Conservation (phyloP, 2,113 vertebrate species). For the Lucifuga dentata region DNA sequence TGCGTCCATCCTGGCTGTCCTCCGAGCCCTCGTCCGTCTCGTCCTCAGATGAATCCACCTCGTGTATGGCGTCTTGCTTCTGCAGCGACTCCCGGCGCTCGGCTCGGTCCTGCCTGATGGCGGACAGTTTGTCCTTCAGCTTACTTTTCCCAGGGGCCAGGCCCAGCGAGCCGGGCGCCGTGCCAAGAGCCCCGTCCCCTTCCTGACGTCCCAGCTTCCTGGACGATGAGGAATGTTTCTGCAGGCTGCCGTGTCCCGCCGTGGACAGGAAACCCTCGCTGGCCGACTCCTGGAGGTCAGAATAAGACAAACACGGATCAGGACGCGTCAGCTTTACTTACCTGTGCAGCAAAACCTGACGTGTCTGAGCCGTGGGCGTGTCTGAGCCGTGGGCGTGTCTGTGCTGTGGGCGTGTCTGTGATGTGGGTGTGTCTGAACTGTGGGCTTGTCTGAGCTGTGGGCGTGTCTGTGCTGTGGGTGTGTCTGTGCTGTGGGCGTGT, state of each 20-base stretch:
- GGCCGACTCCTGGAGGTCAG: conserved; percentile 88
- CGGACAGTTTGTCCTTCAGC: conserved; percentile 85
- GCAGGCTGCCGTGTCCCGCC: conserved; percentile 85
- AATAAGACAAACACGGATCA: conserved; percentile 2
- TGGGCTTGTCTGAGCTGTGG: too few relatives aligned
- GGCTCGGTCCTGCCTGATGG: conserved; percentile 93
- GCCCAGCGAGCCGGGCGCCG: conserved; percentile 65
- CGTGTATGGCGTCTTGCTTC: conserved; percentile 96
- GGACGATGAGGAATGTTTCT: conserved; percentile 81
- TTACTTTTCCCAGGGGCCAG: conserved; percentile 79
- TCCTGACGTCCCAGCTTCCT: conserved; percentile 87
- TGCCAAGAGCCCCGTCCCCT: conserved; percentile 47
- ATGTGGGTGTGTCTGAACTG: too few relatives aligned
- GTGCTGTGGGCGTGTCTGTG: too few relatives aligned
- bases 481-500: too few relatives aligned
- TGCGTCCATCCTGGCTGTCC: conserved; percentile 88
- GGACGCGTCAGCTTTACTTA: too few relatives aligned
- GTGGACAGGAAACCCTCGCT: conserved; percentile 73
- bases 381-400: too few relatives aligned
- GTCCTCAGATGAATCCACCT: conserved; percentile 96
- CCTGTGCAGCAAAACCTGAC: too few relatives aligned
- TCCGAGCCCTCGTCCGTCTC: conserved; percentile 93
- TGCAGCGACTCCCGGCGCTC: conserved; percentile 94
- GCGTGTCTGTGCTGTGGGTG: too few relatives aligned
- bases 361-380: too few relatives aligned